phyloP scores from a whole-genome alignment of 2,797 vertebrate species.

The Acanthiza pusilla region DNA sequence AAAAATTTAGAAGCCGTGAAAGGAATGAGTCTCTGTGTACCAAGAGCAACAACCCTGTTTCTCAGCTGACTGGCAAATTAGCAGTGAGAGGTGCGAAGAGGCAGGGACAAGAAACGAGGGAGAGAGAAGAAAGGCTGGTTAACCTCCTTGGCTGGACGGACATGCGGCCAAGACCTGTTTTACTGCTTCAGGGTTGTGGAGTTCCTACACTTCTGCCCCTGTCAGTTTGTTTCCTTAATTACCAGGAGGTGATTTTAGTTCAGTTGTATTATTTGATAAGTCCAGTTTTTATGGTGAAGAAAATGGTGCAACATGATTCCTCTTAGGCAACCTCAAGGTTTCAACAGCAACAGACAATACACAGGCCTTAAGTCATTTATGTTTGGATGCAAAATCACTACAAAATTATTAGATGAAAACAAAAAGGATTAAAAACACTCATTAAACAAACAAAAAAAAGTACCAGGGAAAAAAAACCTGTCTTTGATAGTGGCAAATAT shows the following conservation, averaged over 20 bases:
- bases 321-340: not conserved
- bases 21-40: not conserved
- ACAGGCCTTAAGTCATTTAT: not conserved
- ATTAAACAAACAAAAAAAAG: not conserved
- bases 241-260: not conserved
- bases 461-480: not conserved
- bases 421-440: not conserved
- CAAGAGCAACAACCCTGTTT: not conserved
- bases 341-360: not conserved
- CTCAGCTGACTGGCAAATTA: not conserved
- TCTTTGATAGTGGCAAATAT: not conserved
- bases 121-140: not conserved
- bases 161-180: not conserved
- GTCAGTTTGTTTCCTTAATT: not conserved
- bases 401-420: not conserved
- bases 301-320: not conserved
- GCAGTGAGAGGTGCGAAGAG: not conserved
- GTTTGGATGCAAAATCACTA: not conserved
- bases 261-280: not conserved
- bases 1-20: constrained; percentile 3
- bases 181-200: not conserved
- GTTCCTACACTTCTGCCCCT: not conserved
- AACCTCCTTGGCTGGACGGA: not conserved
- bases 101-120: not conserved
- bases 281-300: not conserved